phyloP scores from a whole-genome alignment of 2,797 vertebrate species.

The Sardinella longiceps region DNA sequence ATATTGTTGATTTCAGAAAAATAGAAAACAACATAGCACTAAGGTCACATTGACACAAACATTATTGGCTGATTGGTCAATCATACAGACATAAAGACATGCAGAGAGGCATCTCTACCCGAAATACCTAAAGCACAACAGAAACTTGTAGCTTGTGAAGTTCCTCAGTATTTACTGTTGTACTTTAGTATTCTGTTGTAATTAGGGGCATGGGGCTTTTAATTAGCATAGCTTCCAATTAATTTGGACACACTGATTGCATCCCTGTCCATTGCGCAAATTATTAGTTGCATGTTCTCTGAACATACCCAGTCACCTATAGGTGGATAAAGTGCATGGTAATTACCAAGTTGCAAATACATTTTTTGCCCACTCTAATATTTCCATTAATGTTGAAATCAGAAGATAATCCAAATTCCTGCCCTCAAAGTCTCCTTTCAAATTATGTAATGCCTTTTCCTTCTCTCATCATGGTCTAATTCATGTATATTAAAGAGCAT shows the following conservation, averaged over 20 bases:
- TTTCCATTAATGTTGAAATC: background rate
- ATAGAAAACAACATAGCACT: background rate
- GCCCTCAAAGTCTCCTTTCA: background rate
- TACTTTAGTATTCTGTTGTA: background rate
- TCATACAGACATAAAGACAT: background rate
- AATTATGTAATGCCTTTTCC: constrained; percentile 39
- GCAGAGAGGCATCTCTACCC: background rate
- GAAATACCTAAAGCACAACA: background rate
- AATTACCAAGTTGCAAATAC: background rate
- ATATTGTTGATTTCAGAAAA: background rate
- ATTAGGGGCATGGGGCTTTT: background rate
- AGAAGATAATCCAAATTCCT: background rate
- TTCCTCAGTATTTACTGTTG: background rate
- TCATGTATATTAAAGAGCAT: constrained; percentile 66
- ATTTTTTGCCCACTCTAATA: no score
- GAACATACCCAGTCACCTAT: background rate
- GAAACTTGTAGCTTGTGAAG: background rate
- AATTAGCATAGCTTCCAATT: background rate
- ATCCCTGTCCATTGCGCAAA: background rate
- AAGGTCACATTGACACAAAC: no score
- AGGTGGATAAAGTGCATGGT: background rate
- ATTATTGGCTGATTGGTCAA: no score
- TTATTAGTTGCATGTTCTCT: background rate
- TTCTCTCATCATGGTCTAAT: constrained; percentile 24
- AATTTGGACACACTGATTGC: background rate